These are phyloP conservation scores for Sialis lutaria DNA, from an alignment of 2,888 invertebrate species.

Conservation along the genomic window DNA sequence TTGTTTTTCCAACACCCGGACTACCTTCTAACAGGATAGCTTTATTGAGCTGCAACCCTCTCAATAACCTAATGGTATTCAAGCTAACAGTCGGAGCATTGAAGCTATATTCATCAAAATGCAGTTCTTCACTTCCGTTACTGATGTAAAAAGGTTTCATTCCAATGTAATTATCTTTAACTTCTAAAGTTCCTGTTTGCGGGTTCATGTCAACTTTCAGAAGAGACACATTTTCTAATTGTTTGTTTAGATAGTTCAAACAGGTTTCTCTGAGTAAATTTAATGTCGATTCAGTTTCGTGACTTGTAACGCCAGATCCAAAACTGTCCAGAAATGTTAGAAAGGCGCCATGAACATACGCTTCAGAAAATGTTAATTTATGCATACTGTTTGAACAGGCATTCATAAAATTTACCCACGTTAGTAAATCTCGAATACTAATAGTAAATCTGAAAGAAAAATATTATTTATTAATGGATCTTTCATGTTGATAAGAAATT, in stretches of 20 bases:
- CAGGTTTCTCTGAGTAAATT: slow-evolving; percentile 28
- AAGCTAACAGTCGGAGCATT: slow-evolving; percentile 59
- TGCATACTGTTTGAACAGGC: slow-evolving; percentile 23
- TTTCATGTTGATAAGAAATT: too few species aligned
- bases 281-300: slow-evolving; percentile 40
- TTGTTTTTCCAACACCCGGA: slow-evolving; percentile 97
- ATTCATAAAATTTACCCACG: slow-evolving; percentile 87
- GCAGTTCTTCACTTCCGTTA: slow-evolving; percentile 27
- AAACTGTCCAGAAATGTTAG: slow-evolving; percentile 84
- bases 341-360: slow-evolving; percentile 79
- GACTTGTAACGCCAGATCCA: slow-evolving; percentile 64
- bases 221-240: slow-evolving; percentile 23
- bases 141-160: slow-evolving; percentile 62
- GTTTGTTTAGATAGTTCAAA: slow-evolving; percentile 34
- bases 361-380: slow-evolving; percentile 32
- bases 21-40: slow-evolving; percentile 92
- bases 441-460: slow-evolving; percentile 48
- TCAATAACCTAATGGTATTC: slow-evolving; percentile 69
- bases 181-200: slow-evolving; percentile 17
- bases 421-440: slow-evolving; percentile 80
- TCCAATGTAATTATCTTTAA: slow-evolving; percentile 36
- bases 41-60: slow-evolving; percentile 79
- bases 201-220: slow-evolving; percentile 6
- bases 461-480: too few species aligned
- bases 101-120: slow-evolving; percentile 39